Base-by-base conservation (phyloP, 1,140 invertebrate genomes). In the Trichonephila clavata region DNA sequence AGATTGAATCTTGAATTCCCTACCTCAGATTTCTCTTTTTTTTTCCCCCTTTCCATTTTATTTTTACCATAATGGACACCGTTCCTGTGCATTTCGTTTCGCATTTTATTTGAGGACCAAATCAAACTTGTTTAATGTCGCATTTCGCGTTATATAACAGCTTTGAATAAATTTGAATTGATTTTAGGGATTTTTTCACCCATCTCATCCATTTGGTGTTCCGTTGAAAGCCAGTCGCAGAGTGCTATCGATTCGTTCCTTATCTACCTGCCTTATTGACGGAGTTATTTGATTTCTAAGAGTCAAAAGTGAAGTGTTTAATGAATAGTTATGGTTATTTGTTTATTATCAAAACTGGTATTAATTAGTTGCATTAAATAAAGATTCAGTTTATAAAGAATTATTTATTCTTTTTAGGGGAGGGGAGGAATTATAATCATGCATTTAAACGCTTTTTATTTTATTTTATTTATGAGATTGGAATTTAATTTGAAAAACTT, bases 161-260 rank as follows among this genome's bases (percentile, higher is more conserved):
- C 71, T 77, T 77, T 77, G 71, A 77, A 77, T 77, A 77, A 77
- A 77, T 77, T 77, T 77, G 71, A 77, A 77, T 77, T 77, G 71
- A 77, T 77, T 77, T 32, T 32, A 16, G 32, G 71, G 32, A 32
- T 77, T 32, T 32, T 77, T 39, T 77, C 16, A 1, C 20, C 18
- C 16, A 7, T 71, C 24, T 71, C 68, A 13, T 71, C 27, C 24
- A 24, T 24, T 77, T 77, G 14, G 24, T 77, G 27, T 77, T 77
- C 27, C 16, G 68, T 77, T 32, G 24, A 4, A 77, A 21, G 16
- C 16, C 27, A 14, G 16, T 77, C 1, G 68, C 16, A 39, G 27
- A 77, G 27, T 77, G 18, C 27, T 32, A 14, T 14, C 27, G 68
- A 27, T 65, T 65, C 63, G 21, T 65, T 21, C 63, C 20, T n/a